Conservation (phyloP, 2,113 vertebrate species). For the Ptyas mucosa region DNA sequence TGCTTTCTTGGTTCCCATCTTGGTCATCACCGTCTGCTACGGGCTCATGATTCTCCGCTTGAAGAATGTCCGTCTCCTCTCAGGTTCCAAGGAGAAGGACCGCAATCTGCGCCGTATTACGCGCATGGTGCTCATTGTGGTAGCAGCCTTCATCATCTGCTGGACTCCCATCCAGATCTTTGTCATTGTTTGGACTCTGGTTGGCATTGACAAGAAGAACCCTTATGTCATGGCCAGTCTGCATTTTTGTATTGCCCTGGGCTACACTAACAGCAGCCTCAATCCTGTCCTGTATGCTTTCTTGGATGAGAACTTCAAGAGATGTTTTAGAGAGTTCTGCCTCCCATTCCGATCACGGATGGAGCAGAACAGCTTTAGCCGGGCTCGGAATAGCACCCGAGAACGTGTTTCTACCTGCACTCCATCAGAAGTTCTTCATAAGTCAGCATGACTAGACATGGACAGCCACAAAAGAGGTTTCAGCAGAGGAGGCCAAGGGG, state of each 20-base stretch:
- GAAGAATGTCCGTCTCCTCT: conserved; percentile 91
- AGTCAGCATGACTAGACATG: conserved; percentile 80
- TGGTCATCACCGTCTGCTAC: conserved; percentile 94
- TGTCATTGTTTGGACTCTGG: conserved; percentile 89
- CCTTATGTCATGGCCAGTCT: conserved; percentile 85
- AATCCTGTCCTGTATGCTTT: conserved; percentile 95
- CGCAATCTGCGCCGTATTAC: conserved; percentile 91
- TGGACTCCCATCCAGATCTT: conserved; percentile 99
- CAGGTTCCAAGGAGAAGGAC: conserved; percentile 95
- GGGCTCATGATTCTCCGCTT: conserved; percentile 93
- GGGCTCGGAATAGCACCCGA: conserved; percentile 67
- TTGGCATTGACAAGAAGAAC: conserved; percentile 82
- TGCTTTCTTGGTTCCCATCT: conserved; percentile 89
- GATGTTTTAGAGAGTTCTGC: conserved; percentile 94
- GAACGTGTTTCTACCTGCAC: conserved; percentile 80
- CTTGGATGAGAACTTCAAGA: conserved; percentile 95
- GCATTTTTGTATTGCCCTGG: conserved; percentile 94
- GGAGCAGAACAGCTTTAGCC: conserved; percentile 82
- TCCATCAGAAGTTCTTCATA: conserved; percentile 60
- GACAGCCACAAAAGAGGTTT: conserved; percentile 59
- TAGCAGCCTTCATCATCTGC: conserved; percentile 94
- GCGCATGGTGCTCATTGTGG: conserved; percentile 94
- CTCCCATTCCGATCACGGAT: conserved; percentile 71
- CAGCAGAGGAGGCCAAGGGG: conserved; percentile 35
- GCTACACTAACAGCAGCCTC: conserved; percentile 97